Evolutionary conservation across 2,888 invertebrate species (phyloP).

Genomic region (Troilus luridus): DNA sequence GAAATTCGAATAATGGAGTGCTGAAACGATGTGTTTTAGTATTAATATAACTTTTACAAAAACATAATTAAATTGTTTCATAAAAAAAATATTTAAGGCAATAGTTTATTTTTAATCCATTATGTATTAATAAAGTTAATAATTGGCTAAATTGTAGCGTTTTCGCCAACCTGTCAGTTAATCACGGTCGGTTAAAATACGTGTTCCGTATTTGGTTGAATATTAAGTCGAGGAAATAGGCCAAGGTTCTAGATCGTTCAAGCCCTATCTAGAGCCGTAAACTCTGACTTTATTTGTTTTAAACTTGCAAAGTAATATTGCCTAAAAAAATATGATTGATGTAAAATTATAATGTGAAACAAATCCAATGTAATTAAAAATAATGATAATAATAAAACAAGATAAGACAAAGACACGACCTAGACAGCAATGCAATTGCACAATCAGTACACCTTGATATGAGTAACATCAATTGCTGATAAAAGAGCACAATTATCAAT

Average conservation of each 20-base stretch:
- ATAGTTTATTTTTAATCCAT: no score
- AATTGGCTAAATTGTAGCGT: no score
- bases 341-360: not conserved
- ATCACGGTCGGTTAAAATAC: no score
- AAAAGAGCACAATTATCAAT: not conserved
- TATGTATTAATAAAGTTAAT: no score
- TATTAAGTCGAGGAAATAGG: not conserved
- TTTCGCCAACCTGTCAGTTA: no score
- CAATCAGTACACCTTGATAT: not conserved
- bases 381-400: not conserved
- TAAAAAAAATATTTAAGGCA: no score
- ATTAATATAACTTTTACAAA: no score
- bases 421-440: not conserved
- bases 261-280: not conserved
- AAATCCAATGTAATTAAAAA: not conserved
- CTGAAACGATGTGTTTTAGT: no score
- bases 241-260: not conserved
- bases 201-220: not conserved
- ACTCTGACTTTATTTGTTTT: not conserved
- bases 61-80: no score
- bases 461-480: not conserved
- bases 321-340: no score
- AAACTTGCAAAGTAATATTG: not conserved
- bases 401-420: not conserved
- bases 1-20: no score